These are phyloP conservation scores for Spisula subtruncata DNA, from an alignment of 2,888 invertebrate genomes.

Conservation along the genomic window DNA sequence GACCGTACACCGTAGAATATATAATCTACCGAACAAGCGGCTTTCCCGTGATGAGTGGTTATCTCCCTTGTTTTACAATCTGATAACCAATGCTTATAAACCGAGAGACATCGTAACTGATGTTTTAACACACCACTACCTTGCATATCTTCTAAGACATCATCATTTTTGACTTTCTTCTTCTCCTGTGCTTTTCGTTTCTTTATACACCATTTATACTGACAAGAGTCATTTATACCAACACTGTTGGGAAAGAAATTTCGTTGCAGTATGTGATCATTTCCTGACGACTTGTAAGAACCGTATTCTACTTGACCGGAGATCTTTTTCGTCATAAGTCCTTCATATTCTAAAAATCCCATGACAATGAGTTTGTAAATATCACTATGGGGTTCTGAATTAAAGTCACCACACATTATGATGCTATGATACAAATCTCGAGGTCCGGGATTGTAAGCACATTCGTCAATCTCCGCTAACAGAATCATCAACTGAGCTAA, in stretches of 20 bases:
- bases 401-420: slow-evolving; percentile 97
- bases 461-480: slow-evolving; percentile 94
- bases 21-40: slow-evolving; percentile 92
- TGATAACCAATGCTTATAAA: slow-evolving; percentile 90
- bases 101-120: slow-evolving; percentile 91
- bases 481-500: slow-evolving; percentile 95
- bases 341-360: slow-evolving; percentile 89
- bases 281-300: slow-evolving; percentile 65
- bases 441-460: slow-evolving; percentile 88
- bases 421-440: slow-evolving; percentile 91
- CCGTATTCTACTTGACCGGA: slow-evolving; percentile 86
- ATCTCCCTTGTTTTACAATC: slow-evolving; percentile 89
- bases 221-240: slow-evolving; percentile 89
- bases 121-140: slow-evolving; percentile 91
- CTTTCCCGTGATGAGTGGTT: slow-evolving; percentile 94
- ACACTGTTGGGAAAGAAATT: slow-evolving; percentile 86
- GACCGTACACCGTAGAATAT: slow-evolving; percentile 91
- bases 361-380: slow-evolving; percentile 91
- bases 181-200: neutral
- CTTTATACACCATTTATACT: slow-evolving; percentile 78
- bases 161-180: neutral
- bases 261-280: slow-evolving; percentile 57
- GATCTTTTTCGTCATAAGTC: slow-evolving; percentile 81
- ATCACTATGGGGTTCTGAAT: slow-evolving; percentile 92
- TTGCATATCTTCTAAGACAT: slow-evolving; percentile 87